Base-by-base conservation (phyloP, 2,888 invertebrate genomes). In the Prosapia bicincta region DNA sequence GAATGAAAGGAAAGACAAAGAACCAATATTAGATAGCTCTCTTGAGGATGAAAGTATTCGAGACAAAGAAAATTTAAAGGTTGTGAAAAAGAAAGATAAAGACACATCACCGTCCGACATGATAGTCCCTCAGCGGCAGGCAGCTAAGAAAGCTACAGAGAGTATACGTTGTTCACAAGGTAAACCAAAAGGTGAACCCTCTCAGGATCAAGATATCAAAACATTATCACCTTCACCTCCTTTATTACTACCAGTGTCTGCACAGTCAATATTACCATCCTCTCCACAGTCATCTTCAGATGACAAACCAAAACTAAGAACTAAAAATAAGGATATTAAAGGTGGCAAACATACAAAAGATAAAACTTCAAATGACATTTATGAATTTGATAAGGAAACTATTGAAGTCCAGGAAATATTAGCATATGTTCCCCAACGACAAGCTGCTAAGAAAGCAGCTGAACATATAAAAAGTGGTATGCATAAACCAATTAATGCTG, bases 401-500 rank as follows among this genome's bases (percentile, higher is more conserved):
- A 90, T 90, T 68, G 81, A 79, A 69, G 81, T 78, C 71, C 79
- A 79, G 75, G 82, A 81, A 69, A 79, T 80, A 69, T 88, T 94
- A 66, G 91, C 94, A 0, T 94, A 95, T 84, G 96, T 96, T 25
- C 96, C 96, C 0, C 96, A 96, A 83, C 87, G 96, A 77, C 94
- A 95, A 85, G 96, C 96, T 0, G 96, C 96, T 13, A 95, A 95
- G 84, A 96, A 96, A 84, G 96, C 96, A 0, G 95, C 95, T 0
- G 95, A 95, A 81, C 94, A 95, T 83, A 93, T 96, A 74, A 94
- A 95, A 83, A 93, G 93, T 84, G 93, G 93, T 7, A 86, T 92
- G 80, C 78, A 88, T 0, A 88, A 88, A 81, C 88, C 88, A 30
- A 81, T 71, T 13, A 78, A 78, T 6, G 28, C 70, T 38, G 72